Base-by-base conservation (phyloP, 2,888 invertebrate genomes). In the Andrena bucephala region DNA sequence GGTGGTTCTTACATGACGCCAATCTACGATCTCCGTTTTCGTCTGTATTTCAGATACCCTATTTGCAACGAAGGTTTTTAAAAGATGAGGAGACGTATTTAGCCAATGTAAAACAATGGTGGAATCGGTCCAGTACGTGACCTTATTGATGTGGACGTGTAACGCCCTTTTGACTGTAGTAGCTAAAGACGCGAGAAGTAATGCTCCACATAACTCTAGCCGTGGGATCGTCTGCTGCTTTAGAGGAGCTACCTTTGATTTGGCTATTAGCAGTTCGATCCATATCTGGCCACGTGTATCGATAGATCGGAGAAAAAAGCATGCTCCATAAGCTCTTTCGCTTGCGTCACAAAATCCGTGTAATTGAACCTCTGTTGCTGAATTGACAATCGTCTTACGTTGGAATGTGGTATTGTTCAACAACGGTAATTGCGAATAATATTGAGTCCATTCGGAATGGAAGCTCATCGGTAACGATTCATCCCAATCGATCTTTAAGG, bases 381-480 rank as follows among this genome's bases (percentile, higher is more conserved):
- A 36, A 2, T 10, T 36, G 10, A 36, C 0, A 10, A 36, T 10
- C 36, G 36, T 36, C n/a, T 50, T 50, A 16, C 50, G 16, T 50
- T 50, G n/a, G 50, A 50, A 50, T 6, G 16, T n/a, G n/a, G n/a
- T 50, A n/a, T 50, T 50, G n/a, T 50, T n/a, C n/a, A 50, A 50
- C 6, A 50, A n/a, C n/a, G 50, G n/a, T 16, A 59, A 4, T 6
- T 63, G 27, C 4, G 8, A 13, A 5, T 63, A 63, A 6, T 24
- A 63, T 0, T 6, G 24, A 4, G 2, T 42, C 63, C 42, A 63
- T 42, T 63, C 42, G 4, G 63, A 24, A 6, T 63, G 2, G 13
- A 63, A 13, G 13, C 24, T 20, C 62, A 62, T 62, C 1, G 62
- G 62, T 20, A 62, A 4, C 1, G 62, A 62, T 62, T 62, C 62